These are phyloP conservation scores for Carposina sasakii DNA, from an alignment of 1,140 invertebrate genomes.

Conservation along the genomic window DNA sequence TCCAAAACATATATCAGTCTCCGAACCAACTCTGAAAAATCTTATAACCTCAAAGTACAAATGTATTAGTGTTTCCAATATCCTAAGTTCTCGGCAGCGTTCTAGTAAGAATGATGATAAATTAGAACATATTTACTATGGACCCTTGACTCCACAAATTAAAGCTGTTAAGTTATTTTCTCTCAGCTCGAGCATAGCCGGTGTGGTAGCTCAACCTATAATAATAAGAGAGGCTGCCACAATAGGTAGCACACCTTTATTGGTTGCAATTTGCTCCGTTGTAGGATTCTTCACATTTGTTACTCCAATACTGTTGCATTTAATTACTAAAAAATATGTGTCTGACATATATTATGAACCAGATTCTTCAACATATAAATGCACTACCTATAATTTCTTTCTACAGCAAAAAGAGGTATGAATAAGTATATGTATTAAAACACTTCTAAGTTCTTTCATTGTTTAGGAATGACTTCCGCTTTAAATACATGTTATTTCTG, in stretches of 20 bases:
- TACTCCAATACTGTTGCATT: slow-evolving; percentile 88
- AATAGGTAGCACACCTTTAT: slow-evolving; percentile 71
- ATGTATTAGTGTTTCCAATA: slow-evolving; percentile 23
- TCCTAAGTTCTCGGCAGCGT: slow-evolving; percentile 28
- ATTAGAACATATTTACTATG: slow-evolving; percentile 67
- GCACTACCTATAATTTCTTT: slow-evolving; percentile 81
- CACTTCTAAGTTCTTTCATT: too few species aligned
- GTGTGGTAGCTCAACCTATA: slow-evolving; percentile 82
- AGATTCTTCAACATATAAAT: slow-evolving; percentile 77
- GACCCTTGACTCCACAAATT: slow-evolving; percentile 78
- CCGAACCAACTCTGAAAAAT: slow-evolving; percentile 24
- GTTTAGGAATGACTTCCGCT: too few species aligned
- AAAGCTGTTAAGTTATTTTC: slow-evolving; percentile 86
- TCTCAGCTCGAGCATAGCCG: slow-evolving; percentile 80
- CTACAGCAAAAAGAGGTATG: slow-evolving; percentile 76
- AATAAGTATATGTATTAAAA: too few species aligned
- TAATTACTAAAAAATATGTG: slow-evolving; percentile 90
- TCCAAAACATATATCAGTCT: slow-evolving; percentile 14
- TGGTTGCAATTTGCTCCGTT: slow-evolving; percentile 76
- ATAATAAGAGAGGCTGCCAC: slow-evolving; percentile 76
- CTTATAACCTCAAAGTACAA: slow-evolving; percentile 31
- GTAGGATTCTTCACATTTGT: slow-evolving; percentile 86
- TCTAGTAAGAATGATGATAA: slow-evolving; percentile 38
- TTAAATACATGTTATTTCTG: too few species aligned
- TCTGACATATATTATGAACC: slow-evolving; percentile 82